Base-by-base conservation (phyloP, 1,140 invertebrate species). In the Globodera rostochiensis region DNA sequence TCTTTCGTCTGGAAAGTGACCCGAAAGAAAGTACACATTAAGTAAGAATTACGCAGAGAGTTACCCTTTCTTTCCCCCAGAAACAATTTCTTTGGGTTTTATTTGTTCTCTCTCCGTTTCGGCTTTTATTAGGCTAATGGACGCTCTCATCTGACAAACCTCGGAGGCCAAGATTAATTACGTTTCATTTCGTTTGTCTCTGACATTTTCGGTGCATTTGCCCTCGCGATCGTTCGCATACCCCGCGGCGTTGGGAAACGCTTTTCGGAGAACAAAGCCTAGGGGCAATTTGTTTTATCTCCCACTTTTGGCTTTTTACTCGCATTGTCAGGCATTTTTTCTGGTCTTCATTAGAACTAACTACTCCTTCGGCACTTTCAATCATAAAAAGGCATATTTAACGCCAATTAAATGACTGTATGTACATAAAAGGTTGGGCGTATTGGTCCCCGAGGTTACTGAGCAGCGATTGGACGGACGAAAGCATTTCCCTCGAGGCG, bases 81-180 rank as follows among this genome's bases (percentile, higher is more conserved):
- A 15, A 64, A 64, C 57, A 64, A 15, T 64, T 64, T 19, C 57
- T 64, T 60, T 64, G 13, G 57, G 11, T 71, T 45, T 71, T 71
- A 71, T 71, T 71, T 71, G 69, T 47, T 36, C 69, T 71, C 46
- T 36, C 9, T 11, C 69, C 69, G 69, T 71, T 71, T 71, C 36
- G 36, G 69, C 69, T 47, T 71, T 71, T 71, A 71, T 71, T 71
- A 71, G 46, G 25, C 69, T 71, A 71, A 71, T 71, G 69, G 69
- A 71, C 19, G 69, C 36, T 6, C 15, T 36, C 69, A 47, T 71
- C 69, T n/a, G 21, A 71, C 36, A 36, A 11, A 71, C 25, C 25
- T 45, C 25, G 69, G 69, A 21, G 36, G 36, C 8, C 69, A 71
- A 71, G 69, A 71, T 71, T 71, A 71, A 71, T 71, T 71, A 71